A percentile compares a stretch with the other conserved stretches of the same genome.
phyloP scores from a whole-genome alignment of 2,113 vertebrate genomes.

The Oreochromis aureus region DNA sequence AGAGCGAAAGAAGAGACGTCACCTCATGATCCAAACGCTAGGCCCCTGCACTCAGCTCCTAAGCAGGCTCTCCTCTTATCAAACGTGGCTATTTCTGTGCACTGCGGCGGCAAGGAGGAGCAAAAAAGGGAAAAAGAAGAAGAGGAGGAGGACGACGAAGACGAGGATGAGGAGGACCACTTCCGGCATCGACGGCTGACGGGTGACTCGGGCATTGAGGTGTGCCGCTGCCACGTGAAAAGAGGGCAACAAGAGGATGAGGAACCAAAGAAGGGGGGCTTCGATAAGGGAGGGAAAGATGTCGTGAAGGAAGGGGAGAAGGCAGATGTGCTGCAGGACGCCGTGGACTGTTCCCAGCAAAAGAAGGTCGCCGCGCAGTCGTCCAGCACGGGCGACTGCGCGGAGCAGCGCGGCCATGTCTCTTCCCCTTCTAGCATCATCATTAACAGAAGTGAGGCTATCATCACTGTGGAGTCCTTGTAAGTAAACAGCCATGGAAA shows the following conservation, averaged over 20 bases:
- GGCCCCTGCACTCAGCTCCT: constrained; percentile 3
- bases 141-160: constrained; percentile 41
- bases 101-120: constrained; percentile 40
- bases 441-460: constrained; percentile 36
- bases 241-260: constrained; percentile 51
- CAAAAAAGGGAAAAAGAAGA: constrained; percentile 51
- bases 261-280: neutral
- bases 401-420: neutral
- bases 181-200: constrained; percentile 84
- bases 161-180: constrained; percentile 68
- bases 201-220: constrained; percentile 91
- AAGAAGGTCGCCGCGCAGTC: constrained; percentile 12
- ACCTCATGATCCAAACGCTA: neutral
- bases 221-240: constrained; percentile 78
- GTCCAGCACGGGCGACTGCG: neutral
- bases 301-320: neutral
- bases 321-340: constrained; percentile 54
- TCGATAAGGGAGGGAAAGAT: constrained; percentile 4
- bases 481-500: constrained; percentile 18
- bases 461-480: constrained; percentile 60
- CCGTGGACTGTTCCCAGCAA: constrained; percentile 50
- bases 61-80: constrained; percentile 65
- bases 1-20: constrained; percentile 1
- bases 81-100: constrained; percentile 54
- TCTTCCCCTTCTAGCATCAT: constrained; percentile 5